Evolutionary conservation across 1,140 invertebrate species (phyloP).

Genomic region (Protaetia brevitarsis): DNA sequence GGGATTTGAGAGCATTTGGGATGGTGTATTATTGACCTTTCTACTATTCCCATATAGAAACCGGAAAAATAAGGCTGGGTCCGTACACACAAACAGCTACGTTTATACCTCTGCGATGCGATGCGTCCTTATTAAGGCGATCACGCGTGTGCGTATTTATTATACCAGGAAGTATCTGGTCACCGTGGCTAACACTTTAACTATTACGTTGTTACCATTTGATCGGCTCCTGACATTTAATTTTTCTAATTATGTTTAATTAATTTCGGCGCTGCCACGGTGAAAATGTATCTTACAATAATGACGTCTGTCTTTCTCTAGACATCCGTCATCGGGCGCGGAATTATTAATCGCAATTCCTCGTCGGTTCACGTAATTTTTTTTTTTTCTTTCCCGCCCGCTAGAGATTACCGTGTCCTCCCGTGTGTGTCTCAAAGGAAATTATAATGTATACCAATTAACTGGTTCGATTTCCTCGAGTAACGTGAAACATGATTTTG

Average conservation of each 20-base stretch:
- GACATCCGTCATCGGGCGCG: too few species aligned
- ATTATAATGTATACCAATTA: slow-evolving; percentile 16
- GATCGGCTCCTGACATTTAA: slow-evolving; percentile 2
- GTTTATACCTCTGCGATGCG: too few species aligned
- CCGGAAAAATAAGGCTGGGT: too few species aligned
- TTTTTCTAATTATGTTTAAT: slow-evolving; percentile 18
- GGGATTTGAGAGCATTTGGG: too few species aligned
- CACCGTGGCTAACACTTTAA: too few species aligned
- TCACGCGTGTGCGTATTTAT: too few species aligned
- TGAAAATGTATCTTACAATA: background rate
- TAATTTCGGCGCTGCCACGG: background rate
- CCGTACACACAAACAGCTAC: too few species aligned
- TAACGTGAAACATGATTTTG: slow-evolving; percentile 17
- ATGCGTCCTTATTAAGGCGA: too few species aligned
- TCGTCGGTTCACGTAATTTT: background rate
- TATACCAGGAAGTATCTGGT: too few species aligned
- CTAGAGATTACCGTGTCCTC: slow-evolving; percentile 13
- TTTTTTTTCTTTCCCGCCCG: background rate
- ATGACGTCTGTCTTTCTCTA: background rate
- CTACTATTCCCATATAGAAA: too few species aligned
- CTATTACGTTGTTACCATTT: too few species aligned
- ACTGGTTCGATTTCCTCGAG: slow-evolving; percentile 15
- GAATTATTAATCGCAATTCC: background rate
- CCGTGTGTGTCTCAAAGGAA: slow-evolving; percentile 5
- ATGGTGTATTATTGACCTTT: too few species aligned